Evolutionary conservation across 2,113 vertebrate genomes (phyloP), one percentile per base, ranked within the genome.

Genomic region (Cacatua alba): DNA sequence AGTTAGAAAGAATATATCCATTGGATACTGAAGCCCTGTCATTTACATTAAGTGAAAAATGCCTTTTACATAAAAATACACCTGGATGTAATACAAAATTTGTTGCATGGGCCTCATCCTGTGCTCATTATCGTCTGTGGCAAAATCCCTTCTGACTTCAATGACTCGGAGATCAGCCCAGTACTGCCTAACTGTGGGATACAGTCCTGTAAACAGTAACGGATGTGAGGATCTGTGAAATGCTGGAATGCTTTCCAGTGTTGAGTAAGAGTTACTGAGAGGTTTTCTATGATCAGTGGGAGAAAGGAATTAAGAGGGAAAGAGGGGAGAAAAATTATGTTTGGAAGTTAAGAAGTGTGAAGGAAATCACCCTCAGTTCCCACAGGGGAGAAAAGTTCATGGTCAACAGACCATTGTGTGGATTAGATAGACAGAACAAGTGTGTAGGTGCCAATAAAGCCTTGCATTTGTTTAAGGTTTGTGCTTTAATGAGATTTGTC

Each of bases 31-130:
- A 87, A 68, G 39, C 51, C 44, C 23, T 67, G 39, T 81, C 93
- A 88, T 63, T 94, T 86, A 67, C n/a, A 51, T 82, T 82, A 92
- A 87, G 33, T 63, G 46, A 93, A 94, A 95, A 94, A 67, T 90
- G 82, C 43, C 8, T 93, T 90, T 85, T 77, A 65, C 68, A 79
- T 86, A 88, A 94, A 94, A 94, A 48, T 74, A 55, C 25, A 96
- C 90, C 69, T 85, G 81, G 79, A 59, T 87, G 43, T 84, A 88
- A 93, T 88, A 83, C 21, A 88, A 69, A 90, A 86, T 90, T 67
- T 96, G 76, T 72, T 69, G 35, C 26, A 23, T 72, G 65, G 65
- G 33, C 67, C 68, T 71, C 77, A 65, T 80, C 67, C 77, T 76
- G 16, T 52, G n/a, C 28, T 82, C 20, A 23, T 75, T 91, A 63